Percentiles rank a stretch among this genome's conserved stretches.
phyloP scores from a whole-genome alignment of 2,797 vertebrate genomes.

The Danio choprae region DNA sequence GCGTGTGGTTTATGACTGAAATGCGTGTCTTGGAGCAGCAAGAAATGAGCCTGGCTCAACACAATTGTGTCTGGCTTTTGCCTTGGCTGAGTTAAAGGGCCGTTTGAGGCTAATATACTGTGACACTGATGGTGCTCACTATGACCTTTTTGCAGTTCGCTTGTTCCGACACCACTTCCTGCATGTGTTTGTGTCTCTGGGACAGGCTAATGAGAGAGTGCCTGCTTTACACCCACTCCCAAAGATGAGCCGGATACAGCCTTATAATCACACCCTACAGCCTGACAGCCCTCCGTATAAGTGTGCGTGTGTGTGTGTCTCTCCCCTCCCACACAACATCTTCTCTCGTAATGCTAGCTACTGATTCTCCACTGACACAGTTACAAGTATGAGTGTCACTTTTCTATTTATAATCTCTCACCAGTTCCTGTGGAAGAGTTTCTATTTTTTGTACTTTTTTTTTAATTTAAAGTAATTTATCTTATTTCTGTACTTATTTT shows the following conservation, averaged over 20 bases:
- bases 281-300: conserved; percentile 64
- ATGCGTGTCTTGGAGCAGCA: conserved; percentile 8
- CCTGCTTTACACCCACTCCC: conserved; percentile 76
- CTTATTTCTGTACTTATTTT: neutral
- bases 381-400: conserved; percentile 37
- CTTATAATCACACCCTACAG: conserved; percentile 82
- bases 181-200: conserved; percentile 80
- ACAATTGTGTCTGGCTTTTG: conserved; percentile 15
- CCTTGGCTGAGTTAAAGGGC: conserved; percentile 30
- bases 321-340: conserved; percentile 35
- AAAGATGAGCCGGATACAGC: conserved; percentile 78
- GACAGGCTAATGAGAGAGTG: conserved; percentile 81
- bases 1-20: conserved; percentile 19
- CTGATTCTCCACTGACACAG: conserved; percentile 27
- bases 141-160: conserved; percentile 70
- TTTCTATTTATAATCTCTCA: conserved; percentile 9
- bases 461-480: neutral
- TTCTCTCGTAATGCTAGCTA: conserved; percentile 33
- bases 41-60: conserved; percentile 57
- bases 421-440: neutral
- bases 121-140: conserved; percentile 75
- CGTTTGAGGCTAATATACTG: conserved; percentile 73
- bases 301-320: conserved; percentile 47
- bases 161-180: conserved; percentile 78
- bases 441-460: neutral